Evolutionary conservation across 2,888 invertebrate genomes (phyloP).

Genomic region (Sisyra nigra): DNA sequence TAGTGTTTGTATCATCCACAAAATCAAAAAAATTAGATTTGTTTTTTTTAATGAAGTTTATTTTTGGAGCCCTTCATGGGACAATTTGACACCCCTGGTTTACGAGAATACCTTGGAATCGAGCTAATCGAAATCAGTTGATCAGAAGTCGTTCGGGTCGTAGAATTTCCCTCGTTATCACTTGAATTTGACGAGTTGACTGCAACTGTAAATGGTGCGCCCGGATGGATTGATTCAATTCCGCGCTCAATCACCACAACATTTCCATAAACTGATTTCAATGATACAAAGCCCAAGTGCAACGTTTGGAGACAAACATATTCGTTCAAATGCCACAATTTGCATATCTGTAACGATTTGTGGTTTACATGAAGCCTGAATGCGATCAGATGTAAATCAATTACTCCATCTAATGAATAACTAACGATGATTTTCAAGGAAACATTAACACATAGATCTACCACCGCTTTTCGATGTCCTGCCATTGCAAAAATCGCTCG

Average conservation of each 20-base stretch:
- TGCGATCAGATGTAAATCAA: neutral
- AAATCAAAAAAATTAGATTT: no score
- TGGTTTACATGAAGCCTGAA: neutral
- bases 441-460: conserved; percentile 36
- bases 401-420: conserved; percentile 36
- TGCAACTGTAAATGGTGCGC: conserved; percentile 23
- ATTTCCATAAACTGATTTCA: conserved; percentile 34
- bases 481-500: conserved; percentile 24
- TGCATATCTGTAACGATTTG: conserved; percentile 29
- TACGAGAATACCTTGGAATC: no score
- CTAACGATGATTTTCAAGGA: conserved; percentile 32
- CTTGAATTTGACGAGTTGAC: no score
- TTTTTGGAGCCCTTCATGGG: no score
- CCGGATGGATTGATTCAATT: conserved; percentile 34
- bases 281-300: conserved; percentile 36
- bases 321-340: conserved; percentile 42
- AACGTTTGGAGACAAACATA: conserved; percentile 38
- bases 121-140: no score
- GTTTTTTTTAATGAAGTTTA: no score
- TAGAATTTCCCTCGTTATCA: no score
- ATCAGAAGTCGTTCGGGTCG: no score
- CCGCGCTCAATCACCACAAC: conserved; percentile 34
- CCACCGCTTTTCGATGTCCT: conserved; percentile 26
- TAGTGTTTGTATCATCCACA: no score
- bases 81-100: no score